Evolutionary conservation across 2,797 vertebrate species (phyloP).

Genomic region (Mormyrus proboscirostris): DNA sequence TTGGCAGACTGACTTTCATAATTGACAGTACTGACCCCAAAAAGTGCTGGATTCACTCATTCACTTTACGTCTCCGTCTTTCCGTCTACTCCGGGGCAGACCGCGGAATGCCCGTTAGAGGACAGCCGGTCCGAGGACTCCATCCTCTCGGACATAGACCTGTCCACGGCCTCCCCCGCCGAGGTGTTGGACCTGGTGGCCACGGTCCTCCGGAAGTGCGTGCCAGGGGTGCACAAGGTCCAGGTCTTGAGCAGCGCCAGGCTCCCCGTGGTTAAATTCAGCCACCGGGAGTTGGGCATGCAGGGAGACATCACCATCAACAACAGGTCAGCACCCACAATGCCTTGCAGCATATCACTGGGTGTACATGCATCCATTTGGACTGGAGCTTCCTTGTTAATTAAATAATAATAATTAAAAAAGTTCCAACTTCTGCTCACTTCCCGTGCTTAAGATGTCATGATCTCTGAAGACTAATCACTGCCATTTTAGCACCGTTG

Average conservation of each 20-base stretch:
- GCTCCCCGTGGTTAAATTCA: slow-evolving; percentile 82
- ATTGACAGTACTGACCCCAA: neutral
- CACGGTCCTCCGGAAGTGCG: slow-evolving; percentile 74
- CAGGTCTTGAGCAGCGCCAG: slow-evolving; percentile 71
- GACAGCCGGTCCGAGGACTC: slow-evolving; percentile 69
- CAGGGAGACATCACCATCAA: slow-evolving; percentile 81
- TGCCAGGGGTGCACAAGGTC: slow-evolving; percentile 81
- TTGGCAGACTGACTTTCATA: neutral
- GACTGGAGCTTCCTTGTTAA: neutral
- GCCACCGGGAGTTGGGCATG: slow-evolving; percentile 76
- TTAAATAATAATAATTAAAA: neutral
- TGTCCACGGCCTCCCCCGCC: slow-evolving; percentile 49
- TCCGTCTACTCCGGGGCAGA: slow-evolving; percentile 32
- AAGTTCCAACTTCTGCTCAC: neutral
- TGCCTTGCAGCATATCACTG: neutral
- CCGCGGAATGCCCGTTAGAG: slow-evolving; percentile 49
- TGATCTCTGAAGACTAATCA: neutral
- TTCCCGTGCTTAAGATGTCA: neutral
- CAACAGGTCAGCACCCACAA: slow-evolving; percentile 65
- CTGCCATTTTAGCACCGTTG: neutral
- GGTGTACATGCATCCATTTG: neutral
- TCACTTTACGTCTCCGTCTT: neutral
- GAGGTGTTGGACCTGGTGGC: slow-evolving; percentile 77
- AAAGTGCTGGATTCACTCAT: neutral
- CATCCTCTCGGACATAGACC: slow-evolving; percentile 70